Base-by-base conservation (phyloP, 2,888 invertebrate species). In the Parasteatoda lunata region DNA sequence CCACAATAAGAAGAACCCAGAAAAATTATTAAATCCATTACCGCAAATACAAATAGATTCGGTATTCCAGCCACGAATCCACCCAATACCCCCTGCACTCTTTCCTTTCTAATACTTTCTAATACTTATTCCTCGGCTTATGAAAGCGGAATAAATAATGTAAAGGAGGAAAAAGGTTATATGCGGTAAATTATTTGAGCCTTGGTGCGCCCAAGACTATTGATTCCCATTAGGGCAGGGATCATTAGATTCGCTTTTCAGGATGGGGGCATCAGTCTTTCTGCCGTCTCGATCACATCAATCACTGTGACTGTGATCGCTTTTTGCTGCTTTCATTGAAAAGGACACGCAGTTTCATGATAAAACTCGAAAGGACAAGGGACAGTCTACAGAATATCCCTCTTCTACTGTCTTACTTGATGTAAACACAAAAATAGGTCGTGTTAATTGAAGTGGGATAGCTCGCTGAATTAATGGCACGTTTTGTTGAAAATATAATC, bases 121-220 rank as follows among this genome's bases (percentile, higher is more conserved):
- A 9, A 30, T 45, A 68, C 66, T n/a, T 15, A 45, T 52, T 11
- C n/a, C n/a, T 30, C 70, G 15, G 49, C 65, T 84, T 73, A 68
- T 78, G 77, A 78, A 79, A 69, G 75, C 64, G 48, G 73, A 70
- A 79, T 85, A 85, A 85, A 85, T 77, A 83, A 77, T 79, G 79
- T 79, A 70, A 51, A 69, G 48, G 68, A 11, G 66, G 79, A 75
- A 85, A 79, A 79, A 85, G 79, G 85, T 75, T 79, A 79, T 85
- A 73, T 76, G 85, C 69, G 79, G 85, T 79, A 85, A 85, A 85
- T 85, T 85, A 85, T 85, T 85, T 85, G 69, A 85, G 75, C 78
- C 84, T 73, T 66, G 64, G 47, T 64, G 47, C 71, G 51, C 75
- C 49, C 54, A 75, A 69, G 75, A 85, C 86, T 77, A 86, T 81